Evolutionary conservation across 1,140 invertebrate species (phyloP), one percentile per base, ranked within the genome.

Genomic region (Heterodera carotae): DNA sequence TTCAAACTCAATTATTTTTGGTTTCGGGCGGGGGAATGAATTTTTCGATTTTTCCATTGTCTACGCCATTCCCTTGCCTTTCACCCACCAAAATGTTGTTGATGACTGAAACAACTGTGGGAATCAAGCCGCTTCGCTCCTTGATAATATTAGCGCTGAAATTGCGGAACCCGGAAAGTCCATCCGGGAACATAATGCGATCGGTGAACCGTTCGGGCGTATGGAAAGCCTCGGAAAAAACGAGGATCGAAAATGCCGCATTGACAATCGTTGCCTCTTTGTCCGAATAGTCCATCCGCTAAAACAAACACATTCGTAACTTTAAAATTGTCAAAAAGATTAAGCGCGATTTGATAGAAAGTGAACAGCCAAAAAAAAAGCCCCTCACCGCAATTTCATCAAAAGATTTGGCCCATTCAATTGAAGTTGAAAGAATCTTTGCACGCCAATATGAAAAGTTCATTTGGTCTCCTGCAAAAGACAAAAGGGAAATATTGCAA

Each of bases 61-160:
- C n/a, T n/a, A n/a, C n/a, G n/a, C n/a, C n/a, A n/a, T n/a, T n/a
- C n/a, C n/a, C n/a, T n/a, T n/a, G n/a, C n/a, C n/a, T n/a, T 74
- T 74, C 10, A 18, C 60, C 81, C 0, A 87, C 84, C n/a, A 86
- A 67, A 67, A 86, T 87, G 67, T 86, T 80, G 69, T 86, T 86
- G 22, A 86, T 86, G 8, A 86, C 85, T 10, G 87, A 85, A 18
- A 86, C 85, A 12, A 86, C 87, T 4, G 87, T 86, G 5, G 85
- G 85, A 29, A 88, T 86, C 29, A 86, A 60, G 1, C 85, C 85
- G 68, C 66, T 76, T 7, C 82, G 48, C 64, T 85, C 84, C 73
- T 86, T 87, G 12, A 85, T 62, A 33, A 84, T 84, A 39, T 85
- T 87, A 27, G 84, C 78, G n/a, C 75, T 79, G 12, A 87, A 67